Evolutionary conservation across 2,888 invertebrate genomes (phyloP).

Genomic region (Aporophyla lueneburgensis): DNA sequence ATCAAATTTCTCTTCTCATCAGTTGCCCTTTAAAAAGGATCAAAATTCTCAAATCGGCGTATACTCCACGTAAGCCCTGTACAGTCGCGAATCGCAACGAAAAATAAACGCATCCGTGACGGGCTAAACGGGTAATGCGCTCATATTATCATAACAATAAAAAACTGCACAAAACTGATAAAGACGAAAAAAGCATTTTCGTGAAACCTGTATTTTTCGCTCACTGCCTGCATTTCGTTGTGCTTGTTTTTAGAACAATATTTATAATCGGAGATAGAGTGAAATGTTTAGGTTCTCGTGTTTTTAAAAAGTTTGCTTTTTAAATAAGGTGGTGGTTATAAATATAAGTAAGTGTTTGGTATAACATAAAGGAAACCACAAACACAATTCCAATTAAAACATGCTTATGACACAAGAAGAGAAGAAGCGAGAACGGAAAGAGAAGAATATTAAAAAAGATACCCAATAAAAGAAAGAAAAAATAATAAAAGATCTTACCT

Average conservation of each 20-base stretch:
- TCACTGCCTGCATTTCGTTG: constrained; percentile 54
- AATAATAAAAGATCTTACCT: too few species aligned
- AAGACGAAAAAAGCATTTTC: constrained; percentile 73
- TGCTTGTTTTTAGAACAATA: constrained; percentile 27
- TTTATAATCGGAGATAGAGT: constrained; percentile 8
- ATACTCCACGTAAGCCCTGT: constrained; percentile 71
- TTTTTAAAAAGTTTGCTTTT: neutral
- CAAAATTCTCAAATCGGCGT: constrained; percentile 66
- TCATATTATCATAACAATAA: constrained; percentile 88
- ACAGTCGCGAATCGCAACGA: constrained; percentile 76
- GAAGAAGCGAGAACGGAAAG: too few species aligned
- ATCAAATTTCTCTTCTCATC: neutral
- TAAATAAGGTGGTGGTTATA: neutral
- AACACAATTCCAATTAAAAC: neutral
- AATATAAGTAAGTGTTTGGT: neutral
- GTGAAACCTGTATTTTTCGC: constrained; percentile 77
- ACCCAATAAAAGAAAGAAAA: too few species aligned
- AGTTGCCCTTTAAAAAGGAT: constrained; percentile 20
- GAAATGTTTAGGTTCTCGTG: constrained; percentile 21
- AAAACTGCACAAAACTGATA: constrained; percentile 81
- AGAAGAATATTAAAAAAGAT: too few species aligned
- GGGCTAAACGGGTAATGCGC: constrained; percentile 85
- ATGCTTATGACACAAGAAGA: too few species aligned
- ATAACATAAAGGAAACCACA: neutral
- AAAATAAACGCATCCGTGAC: constrained; percentile 85